Evolutionary conservation across 2,888 invertebrate genomes (phyloP), one percentile per base, ranked within the genome.

Genomic region (Leucophenga montana): DNA sequence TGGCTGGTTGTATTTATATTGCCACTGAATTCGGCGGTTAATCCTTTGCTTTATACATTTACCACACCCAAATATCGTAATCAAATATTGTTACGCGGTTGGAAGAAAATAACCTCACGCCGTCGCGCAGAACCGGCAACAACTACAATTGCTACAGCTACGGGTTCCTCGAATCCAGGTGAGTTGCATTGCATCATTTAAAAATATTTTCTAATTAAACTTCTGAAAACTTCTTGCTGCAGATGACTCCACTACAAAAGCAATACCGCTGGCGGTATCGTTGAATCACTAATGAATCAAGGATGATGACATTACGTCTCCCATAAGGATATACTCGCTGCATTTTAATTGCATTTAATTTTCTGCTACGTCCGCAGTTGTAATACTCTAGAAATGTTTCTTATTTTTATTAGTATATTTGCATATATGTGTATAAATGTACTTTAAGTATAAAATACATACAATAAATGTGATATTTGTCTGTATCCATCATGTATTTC

Each of bases 1-100:
- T 93, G 92, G 92, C 85, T 93, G 27, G 91, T 92, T 4, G 91
- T 93, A n/a, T 92, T 93, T 74, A 90, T 93, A 67, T 85, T 93
- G 22, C 93, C 93, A 5, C 89, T 93, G 1, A 93, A 93, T 82
- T 92, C 92, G 1, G 92, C 92, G 0, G 88, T 93, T 0, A 93
- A 93, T 87, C 93, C 93, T 0, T 82, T 92, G 20, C 87, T 93
- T 11, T 93, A 93, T 79, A 93, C 93, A 16, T 92, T 93, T 76
- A 92, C 93, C 0, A 93, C 92, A 3, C 91, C 92, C 0, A 92
- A 91, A 80, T 92, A 92, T 84, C 89, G 91, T 13, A 90, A 90
- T 77, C 89, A 90, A 74, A 83, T 91, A n/a, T 78, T 88, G 44
- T 71, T 87, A 66, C 85, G 87, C 8, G 88, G 88, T 69, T 89